phyloP scores from a whole-genome alignment of 1,140 invertebrate genomes.

The Bombus waltoni region DNA sequence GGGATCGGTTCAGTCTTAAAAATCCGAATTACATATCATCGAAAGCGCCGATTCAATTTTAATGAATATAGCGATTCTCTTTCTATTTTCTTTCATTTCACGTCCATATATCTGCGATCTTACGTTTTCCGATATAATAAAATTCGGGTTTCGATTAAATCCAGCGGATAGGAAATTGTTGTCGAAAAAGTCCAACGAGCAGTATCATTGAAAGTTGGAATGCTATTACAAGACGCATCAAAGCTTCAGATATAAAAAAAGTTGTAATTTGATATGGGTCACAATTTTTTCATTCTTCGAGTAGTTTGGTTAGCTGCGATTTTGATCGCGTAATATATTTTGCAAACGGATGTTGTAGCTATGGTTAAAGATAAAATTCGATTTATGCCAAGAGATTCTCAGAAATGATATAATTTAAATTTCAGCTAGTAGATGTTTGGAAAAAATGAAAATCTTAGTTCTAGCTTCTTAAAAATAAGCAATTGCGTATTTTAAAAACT shows the following conservation, averaged over 20 bases:
- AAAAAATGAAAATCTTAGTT: not conserved
- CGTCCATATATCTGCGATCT: too few relatives aligned
- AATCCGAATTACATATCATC: constrained; percentile 34
- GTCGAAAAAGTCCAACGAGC: not conserved
- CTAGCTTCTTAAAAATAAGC: not conserved
- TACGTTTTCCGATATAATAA: not conserved
- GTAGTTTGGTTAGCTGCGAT: too few relatives aligned
- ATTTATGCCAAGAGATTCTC: too few relatives aligned
- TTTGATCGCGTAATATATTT: not conserved
- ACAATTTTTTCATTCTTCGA: not conserved
- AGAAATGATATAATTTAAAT: not conserved
- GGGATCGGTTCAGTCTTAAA: constrained; percentile 9
- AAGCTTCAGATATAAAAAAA: not conserved
- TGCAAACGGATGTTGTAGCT: not conserved
- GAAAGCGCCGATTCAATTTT: constrained; percentile 15
- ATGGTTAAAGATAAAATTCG: too few relatives aligned
- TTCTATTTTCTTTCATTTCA: not conserved
- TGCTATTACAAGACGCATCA: not conserved
- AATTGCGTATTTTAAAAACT: not conserved
- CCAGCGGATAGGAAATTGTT: not conserved
- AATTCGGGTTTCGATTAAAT: not conserved
- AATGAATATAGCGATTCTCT: constrained; percentile 7
- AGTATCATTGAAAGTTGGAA: not conserved
- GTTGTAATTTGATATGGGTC: not conserved
- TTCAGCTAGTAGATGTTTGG: not conserved